Conservation (phyloP, 1,140 invertebrate species). For the Eriosoma lanigerum region DNA sequence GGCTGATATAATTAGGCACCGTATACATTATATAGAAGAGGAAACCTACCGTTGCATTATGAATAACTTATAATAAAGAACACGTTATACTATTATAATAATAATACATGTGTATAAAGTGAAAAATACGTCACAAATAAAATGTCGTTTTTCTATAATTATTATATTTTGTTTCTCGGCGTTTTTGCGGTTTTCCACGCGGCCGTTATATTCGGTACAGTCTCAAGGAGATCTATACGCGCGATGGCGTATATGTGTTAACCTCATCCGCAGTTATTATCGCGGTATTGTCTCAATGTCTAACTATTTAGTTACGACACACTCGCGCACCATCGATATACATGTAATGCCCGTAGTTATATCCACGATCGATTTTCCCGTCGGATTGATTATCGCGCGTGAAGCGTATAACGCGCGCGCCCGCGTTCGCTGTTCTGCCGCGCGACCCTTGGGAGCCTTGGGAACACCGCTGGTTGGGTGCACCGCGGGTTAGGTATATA, state of each 20-base stretch:
- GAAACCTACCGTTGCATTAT: too few species aligned
- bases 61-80: too few species aligned
- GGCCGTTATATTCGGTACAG: neutral
- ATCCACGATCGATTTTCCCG: neutral
- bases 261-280: slow-evolving; percentile 2
- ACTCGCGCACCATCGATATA: neutral
- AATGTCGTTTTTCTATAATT: too few species aligned
- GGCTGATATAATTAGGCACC: too few species aligned
- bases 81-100: too few species aligned
- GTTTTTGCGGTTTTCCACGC: neutral
- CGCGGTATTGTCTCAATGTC: slow-evolving; percentile 32
- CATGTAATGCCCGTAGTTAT: neutral
- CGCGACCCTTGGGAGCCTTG: slow-evolving; percentile 24
- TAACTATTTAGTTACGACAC: slow-evolving; percentile 48
- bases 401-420: slow-evolving; percentile 24
- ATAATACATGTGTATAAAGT: too few species aligned
- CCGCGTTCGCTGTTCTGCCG: neutral
- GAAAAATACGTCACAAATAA: too few species aligned
- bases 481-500: neutral
- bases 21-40: too few species aligned
- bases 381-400: slow-evolving; percentile 28
- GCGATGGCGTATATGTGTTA: neutral
- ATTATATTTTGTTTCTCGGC: too few species aligned
- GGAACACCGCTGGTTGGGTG: neutral
- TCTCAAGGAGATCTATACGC: slow-evolving; percentile 11